Conservation (phyloP, 2,113 vertebrate genomes). For the Corythaixoides concolor region DNA sequence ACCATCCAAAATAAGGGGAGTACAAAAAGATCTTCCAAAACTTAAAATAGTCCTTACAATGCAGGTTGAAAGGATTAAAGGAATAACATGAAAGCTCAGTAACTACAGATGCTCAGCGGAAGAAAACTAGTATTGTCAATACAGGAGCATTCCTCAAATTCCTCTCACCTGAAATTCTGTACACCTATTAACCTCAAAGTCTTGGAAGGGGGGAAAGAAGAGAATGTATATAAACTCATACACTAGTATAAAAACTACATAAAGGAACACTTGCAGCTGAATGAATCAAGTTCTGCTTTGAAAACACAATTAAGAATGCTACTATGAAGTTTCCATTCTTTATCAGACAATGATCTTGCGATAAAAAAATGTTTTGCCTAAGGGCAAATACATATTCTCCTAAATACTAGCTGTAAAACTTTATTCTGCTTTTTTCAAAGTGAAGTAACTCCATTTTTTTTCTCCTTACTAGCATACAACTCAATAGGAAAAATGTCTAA, state of each 20-base stretch:
- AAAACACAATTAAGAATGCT: not conserved
- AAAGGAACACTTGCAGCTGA: not conserved
- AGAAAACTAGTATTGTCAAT: not conserved
- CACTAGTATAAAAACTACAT: not conserved
- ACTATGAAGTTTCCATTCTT: not conserved
- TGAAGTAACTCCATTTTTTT: not conserved
- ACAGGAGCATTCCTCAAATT: not conserved
- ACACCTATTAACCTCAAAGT: not conserved
- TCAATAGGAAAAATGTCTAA: not conserved
- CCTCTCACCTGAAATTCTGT: not conserved
- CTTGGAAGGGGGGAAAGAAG: not conserved
- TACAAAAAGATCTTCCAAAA: not conserved
- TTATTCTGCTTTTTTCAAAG: not conserved
- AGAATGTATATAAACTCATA: not conserved
- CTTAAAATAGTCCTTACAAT: not conserved
- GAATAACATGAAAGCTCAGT: not conserved
- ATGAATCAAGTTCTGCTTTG: not conserved
- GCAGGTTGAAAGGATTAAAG: not conserved
- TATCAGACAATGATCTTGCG: not conserved
- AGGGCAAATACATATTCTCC: not conserved
- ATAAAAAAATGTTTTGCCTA: not conserved
- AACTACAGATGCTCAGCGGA: not conserved
- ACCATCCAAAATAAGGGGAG: not conserved
- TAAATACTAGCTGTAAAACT: not conserved
- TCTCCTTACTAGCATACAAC: not conserved